phyloP scores from a whole-genome alignment of 2,797 vertebrate species.

The Molothrus aeneus region DNA sequence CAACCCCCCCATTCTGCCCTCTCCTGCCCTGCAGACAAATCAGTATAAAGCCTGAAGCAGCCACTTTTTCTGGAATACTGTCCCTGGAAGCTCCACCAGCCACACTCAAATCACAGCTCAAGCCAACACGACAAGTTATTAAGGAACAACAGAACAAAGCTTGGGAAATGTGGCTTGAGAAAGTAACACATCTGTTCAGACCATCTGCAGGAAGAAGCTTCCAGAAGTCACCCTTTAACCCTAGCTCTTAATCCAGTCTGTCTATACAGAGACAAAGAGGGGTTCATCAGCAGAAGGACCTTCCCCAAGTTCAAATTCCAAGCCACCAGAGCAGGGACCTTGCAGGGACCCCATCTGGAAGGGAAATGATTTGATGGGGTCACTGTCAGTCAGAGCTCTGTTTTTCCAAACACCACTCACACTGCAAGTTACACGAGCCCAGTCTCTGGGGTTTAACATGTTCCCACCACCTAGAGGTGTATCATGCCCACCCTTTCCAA shows the following conservation, averaged over 20 bases:
- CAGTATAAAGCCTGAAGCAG: neutral
- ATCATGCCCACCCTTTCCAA: fast-evolving
- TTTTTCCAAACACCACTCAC: neutral
- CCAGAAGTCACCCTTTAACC: neutral
- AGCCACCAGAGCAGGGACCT: neutral
- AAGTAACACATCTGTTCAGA: neutral
- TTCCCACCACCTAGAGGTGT: fast-evolving
- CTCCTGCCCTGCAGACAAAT: neutral
- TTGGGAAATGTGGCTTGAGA: neutral
- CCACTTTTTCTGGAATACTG: neutral
- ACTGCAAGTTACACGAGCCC: fast-evolving
- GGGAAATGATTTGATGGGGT: neutral
- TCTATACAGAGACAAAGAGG: neutral
- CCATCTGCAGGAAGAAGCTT: neutral
- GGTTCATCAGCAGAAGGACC: neutral
- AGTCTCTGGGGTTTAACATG: neutral
- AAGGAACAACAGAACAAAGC: neutral
- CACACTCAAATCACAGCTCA: neutral
- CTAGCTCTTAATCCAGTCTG: too few relatives aligned
- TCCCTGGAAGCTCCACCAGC: neutral
- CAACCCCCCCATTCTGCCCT: neutral
- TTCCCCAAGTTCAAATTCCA: neutral
- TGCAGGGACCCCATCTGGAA: neutral
- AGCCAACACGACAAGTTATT: neutral
- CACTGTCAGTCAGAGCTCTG: neutral